Evolutionary conservation across 2,888 invertebrate species (phyloP).

Genomic region (Drosophila algonquin): DNA sequence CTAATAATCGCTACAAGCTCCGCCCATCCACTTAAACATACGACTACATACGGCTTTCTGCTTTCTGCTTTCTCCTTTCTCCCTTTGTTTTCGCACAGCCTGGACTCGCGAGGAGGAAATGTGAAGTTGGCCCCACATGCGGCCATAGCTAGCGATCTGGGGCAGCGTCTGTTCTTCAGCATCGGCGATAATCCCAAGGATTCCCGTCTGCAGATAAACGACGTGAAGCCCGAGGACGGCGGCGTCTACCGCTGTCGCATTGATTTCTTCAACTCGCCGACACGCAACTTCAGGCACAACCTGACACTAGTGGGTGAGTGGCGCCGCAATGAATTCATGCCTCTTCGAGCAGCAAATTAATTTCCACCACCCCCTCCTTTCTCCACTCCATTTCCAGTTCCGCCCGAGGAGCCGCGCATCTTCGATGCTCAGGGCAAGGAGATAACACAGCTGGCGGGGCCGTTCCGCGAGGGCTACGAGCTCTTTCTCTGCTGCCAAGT

Average conservation of each 20-base stretch:
- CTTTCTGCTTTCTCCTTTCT: neutral
- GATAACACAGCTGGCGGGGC: constrained; percentile 91
- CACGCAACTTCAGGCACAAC: constrained; percentile 93
- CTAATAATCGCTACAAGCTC: constrained; percentile 68
- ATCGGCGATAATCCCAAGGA: constrained; percentile 89
- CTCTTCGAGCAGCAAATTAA: neutral
- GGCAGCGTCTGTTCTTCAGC: constrained; percentile 89
- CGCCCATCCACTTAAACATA: constrained; percentile 61
- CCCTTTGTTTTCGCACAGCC: constrained; percentile 84
- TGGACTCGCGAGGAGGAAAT: constrained; percentile 91
- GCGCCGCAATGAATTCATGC: constrained; percentile 10
- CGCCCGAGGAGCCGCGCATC: constrained; percentile 91
- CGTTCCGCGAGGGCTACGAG: constrained; percentile 93
- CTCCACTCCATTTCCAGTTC: constrained; percentile 85
- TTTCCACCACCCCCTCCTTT: neutral
- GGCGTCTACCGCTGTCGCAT: constrained; percentile 94
- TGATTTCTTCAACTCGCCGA: constrained; percentile 94
- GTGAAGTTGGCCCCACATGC: constrained; percentile 89
- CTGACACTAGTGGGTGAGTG: constrained; percentile 94
- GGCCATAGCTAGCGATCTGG: constrained; percentile 91
- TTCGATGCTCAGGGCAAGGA: constrained; percentile 93
- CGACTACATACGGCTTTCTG: neutral
- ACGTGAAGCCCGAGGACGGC: constrained; percentile 90
- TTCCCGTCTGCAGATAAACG: constrained; percentile 90
- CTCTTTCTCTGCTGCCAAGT: constrained; percentile 93